Conservation (phyloP, 2,797 vertebrate species). For the Martes flavigula region DNA sequence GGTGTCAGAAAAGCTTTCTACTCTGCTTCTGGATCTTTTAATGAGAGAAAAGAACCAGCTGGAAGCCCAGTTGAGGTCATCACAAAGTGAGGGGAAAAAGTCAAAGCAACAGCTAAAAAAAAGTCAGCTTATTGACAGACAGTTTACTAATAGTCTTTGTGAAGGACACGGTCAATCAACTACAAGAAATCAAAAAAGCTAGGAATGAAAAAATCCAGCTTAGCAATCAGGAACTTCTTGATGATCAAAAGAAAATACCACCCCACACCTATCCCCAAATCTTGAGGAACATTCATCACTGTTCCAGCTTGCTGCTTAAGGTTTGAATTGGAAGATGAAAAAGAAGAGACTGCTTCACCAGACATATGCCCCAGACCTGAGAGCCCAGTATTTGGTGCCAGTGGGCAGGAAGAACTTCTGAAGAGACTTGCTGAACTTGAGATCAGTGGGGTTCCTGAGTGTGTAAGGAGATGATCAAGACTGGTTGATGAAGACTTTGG, state of each 20-base stretch:
- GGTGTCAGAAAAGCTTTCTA: constrained; percentile 76
- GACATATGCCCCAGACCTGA: constrained; percentile 92
- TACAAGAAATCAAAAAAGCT: constrained; percentile 91
- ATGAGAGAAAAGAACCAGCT: constrained; percentile 85
- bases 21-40: constrained; percentile 87
- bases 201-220: constrained; percentile 92
- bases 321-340: constrained; percentile 89
- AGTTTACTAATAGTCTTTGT: constrained; percentile 90
- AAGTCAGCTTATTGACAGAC: constrained; percentile 88
- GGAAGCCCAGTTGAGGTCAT: constrained; percentile 81
- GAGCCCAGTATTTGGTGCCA: constrained; percentile 93
- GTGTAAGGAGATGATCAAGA: constrained; percentile 94
- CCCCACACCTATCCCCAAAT: constrained; percentile 16
- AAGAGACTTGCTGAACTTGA: constrained; percentile 95
- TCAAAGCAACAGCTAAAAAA: constrained; percentile 80
- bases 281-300: constrained; percentile 79
- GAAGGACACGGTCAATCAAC: constrained; percentile 89
- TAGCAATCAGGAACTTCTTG: constrained; percentile 84
- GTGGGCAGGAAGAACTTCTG: constrained; percentile 94
- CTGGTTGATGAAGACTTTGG: constrained; percentile 99
- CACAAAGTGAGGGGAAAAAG: constrained; percentile 77
- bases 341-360: constrained; percentile 91
- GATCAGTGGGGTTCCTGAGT: constrained; percentile 91
- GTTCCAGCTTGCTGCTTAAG: constrained; percentile 87
- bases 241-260: constrained; percentile 74